phyloP scores from a whole-genome alignment of 2,888 invertebrate genomes.

The Clunio marinus region DNA sequence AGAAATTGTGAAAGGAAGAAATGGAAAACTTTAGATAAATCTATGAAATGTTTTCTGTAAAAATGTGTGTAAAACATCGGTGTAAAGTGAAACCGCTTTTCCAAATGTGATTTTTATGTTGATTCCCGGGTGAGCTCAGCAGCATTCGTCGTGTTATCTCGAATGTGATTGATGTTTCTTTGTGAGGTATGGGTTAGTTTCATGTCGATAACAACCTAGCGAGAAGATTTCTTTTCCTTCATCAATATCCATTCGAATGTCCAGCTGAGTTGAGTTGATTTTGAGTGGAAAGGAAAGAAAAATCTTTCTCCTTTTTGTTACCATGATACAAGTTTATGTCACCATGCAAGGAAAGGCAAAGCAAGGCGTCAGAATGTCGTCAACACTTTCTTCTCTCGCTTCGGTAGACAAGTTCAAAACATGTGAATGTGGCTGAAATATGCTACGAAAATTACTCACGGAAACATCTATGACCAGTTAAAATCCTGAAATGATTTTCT shows the following conservation, averaged over 20 bases:
- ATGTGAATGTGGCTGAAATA: too few species aligned
- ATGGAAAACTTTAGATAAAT: too few species aligned
- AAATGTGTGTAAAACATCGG: neutral
- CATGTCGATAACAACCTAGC: neutral
- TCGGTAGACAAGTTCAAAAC: too few species aligned
- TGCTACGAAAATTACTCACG: too few species aligned
- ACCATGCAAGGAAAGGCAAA: neutral
- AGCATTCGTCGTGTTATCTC: neutral
- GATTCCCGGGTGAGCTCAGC: slow-evolving; percentile 20
- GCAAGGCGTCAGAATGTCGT: slow-evolving; percentile 34
- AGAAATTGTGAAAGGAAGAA: neutral
- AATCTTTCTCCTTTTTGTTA: slow-evolving; percentile 8
- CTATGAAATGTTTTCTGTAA: neutral
- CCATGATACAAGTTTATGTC: neutral
- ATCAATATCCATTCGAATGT: slow-evolving; percentile 28
- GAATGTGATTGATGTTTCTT: neutral
- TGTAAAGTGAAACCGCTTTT: neutral
- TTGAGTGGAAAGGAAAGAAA: neutral
- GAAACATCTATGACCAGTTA: too few species aligned
- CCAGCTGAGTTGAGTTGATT: slow-evolving; percentile 1
- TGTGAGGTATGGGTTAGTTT: neutral
- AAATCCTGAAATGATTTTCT: too few species aligned
- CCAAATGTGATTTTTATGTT: slow-evolving; percentile 35
- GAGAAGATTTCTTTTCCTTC: neutral
- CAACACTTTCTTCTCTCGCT: neutral